Evolutionary conservation across 2,888 invertebrate species (phyloP), one percentile per base, ranked within the genome.

Genomic region (Orgyia antiqua): DNA sequence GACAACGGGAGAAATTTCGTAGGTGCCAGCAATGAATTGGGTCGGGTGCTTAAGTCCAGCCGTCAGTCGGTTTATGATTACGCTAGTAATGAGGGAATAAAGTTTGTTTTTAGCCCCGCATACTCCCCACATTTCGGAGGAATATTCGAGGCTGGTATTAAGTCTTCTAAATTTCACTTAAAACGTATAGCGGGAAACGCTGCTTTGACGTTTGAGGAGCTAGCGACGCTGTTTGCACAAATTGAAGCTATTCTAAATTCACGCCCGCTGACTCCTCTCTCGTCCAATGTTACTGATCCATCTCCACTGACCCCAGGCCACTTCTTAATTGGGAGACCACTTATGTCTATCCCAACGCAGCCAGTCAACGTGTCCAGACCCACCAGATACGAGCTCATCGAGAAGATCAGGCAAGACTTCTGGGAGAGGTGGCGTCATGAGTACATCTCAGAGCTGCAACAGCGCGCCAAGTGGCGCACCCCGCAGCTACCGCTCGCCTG

Each of bases 1-100:
- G 31, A 32, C 6, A 36, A 32, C 10, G 31, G 36, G 4, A 24
- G 8, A 1, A 31, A 25, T 3, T 31, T 36, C 15, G 36, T 36
- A 5, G 31, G 25, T 1, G 31, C 36, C 11, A 17, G 10, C 4
- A 21, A 26, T 4, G 27, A 12, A 5, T 5, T 17, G 5, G 11
- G 7, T 13, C 10, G 4, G 3, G 2, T 26, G 3, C n/a, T 19
- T 7, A 4, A 8, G 3, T 4, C 2, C 3, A 4, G 2, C 2
- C 19, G 3, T 8, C 6, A 4, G 8, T 2, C 5, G 3, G 4
- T 19, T 3, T 4, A 3, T 2, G n/a, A 19, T 8, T 8, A 7
- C 2, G 7, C n/a, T 8, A 8, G 7, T 8, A 4, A 4, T 4
- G 6, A 7, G n/a, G 19, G 19, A 3, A 8, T 4, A 5, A 8